Conservation (phyloP, 2,888 invertebrate genomes). For the Dicyrtoma fusca region DNA sequence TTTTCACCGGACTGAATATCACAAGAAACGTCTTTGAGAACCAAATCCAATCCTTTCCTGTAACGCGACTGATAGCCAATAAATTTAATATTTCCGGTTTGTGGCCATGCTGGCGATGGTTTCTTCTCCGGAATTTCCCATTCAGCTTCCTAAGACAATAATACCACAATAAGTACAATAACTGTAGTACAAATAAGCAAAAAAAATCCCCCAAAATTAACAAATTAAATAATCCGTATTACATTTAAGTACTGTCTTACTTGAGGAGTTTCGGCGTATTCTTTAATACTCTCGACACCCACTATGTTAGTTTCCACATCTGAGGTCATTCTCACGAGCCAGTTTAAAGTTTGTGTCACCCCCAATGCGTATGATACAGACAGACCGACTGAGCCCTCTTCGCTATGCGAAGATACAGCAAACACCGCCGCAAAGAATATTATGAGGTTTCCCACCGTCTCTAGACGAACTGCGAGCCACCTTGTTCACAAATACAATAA, state of each 20-base stretch:
- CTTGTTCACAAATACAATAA: no score
- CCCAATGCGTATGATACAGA: conserved; percentile 79
- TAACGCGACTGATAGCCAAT: conserved; percentile 61
- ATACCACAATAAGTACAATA: no score
- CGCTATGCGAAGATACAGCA: not conserved
- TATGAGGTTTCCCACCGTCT: conserved; percentile 53
- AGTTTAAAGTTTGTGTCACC: conserved; percentile 94
- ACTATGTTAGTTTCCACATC: conserved; percentile 98
- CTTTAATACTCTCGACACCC: conserved; percentile 94
- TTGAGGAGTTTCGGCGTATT: conserved; percentile 84
- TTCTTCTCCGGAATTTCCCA: conserved; percentile 54
- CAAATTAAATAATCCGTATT: no score
- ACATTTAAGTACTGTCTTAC: not conserved
- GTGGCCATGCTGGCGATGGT: conserved; percentile 60
- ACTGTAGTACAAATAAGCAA: no score
- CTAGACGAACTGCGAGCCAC: conserved; percentile 18
- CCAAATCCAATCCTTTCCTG: conserved; percentile 61
- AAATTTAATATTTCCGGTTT: conserved; percentile 60
- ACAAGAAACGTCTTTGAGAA: conserved; percentile 60
- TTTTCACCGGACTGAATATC: conserved; percentile 61
- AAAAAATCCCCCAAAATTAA: no score
- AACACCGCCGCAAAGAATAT: conserved; percentile 27
- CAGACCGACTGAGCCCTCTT: conserved; percentile 15
- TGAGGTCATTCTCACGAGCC: conserved; percentile 93
- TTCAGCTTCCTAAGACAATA: conserved; percentile 60